Base-by-base conservation (phyloP, 2,797 vertebrate species). In the Syngnathus rostellatus region DNA sequence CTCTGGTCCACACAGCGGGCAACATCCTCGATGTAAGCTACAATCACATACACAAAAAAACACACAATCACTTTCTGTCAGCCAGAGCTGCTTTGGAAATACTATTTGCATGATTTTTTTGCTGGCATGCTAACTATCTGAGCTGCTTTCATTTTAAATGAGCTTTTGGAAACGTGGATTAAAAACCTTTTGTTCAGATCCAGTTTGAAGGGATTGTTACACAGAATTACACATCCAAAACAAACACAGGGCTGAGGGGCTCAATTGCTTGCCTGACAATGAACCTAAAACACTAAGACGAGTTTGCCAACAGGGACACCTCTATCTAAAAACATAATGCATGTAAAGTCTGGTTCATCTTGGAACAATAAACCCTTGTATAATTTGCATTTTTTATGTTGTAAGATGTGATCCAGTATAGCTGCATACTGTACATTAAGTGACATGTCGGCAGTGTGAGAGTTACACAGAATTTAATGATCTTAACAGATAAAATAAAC, bases 1-100 rank as follows among this genome's bases (percentile, higher is more conserved):
- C 96, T 98, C 93, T 98, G 96, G 91, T 99, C 97, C 89, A 99
- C 94, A 68, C 95, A 98, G 87, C 97, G 94, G 3, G 97, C 94
- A 65, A 99, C 96, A 2, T 99, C 97, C 92, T 99, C 97, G 79
- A 99, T 98, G 83, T 99, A 99, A 57, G 97, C 97, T 99, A 86
- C 17, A 37, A 19, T 25, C 48, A 64, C 63, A 69, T 3, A 40
- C 65, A 79, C 58, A 75, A 8, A 74, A 61, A 77, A 2, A 77
- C 43, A 53, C 8, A 65, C 37, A 68, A 6, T 38, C 69, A 1
- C 21, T 57, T 72, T 40, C 51, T 37, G 65, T 60, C 1, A 62
- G 71, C 0, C 16, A 46, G 11, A 51, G 25, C 0, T 59, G 37
- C 16, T 4, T 38, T 59, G 57, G 16, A 23, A 39, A 59, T 59